Conservation (phyloP, 2,113 vertebrate species). For the Ophiodon elongatus region DNA sequence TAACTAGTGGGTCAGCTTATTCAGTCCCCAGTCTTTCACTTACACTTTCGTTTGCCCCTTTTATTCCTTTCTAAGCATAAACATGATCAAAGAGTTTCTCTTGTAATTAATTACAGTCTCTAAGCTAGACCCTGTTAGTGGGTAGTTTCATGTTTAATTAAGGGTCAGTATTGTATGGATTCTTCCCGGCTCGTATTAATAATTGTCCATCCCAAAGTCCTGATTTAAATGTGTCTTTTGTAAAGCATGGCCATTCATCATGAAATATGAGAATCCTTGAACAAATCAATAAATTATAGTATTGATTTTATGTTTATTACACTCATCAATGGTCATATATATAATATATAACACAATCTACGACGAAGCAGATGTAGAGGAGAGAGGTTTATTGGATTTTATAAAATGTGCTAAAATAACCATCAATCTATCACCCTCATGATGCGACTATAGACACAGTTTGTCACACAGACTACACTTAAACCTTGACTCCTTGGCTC, state of each 20-base stretch:
- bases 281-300: not conserved
- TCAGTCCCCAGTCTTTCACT: conserved; percentile 55
- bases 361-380: not conserved
- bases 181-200: conserved; percentile 30
- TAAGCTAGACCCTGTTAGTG: conserved; percentile 37
- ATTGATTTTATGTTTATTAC: not conserved
- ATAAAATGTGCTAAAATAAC: conserved; percentile 27
- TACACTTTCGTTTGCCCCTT: conserved; percentile 49
- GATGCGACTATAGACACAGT: conserved; percentile 8
- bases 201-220: conserved; percentile 22
- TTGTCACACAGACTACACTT: conserved; percentile 10
- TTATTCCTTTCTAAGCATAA: conserved; percentile 60
- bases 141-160: conserved; percentile 59
- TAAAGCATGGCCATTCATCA: not conserved
- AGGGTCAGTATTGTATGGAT: conserved; percentile 42
- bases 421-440: conserved; percentile 8
- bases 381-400: conserved; percentile 35
- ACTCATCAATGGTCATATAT: not conserved
- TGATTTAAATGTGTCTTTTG: conserved; percentile 9
- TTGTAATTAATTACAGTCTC: conserved; percentile 63
- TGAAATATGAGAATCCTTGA: not conserved
- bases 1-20: conserved; percentile 69
- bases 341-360: not conserved
- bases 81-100: conserved; percentile 71
- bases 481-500: conserved; percentile 44